Conservation (phyloP, 2,113 vertebrate genomes). For the Cromileptes altivelis region DNA sequence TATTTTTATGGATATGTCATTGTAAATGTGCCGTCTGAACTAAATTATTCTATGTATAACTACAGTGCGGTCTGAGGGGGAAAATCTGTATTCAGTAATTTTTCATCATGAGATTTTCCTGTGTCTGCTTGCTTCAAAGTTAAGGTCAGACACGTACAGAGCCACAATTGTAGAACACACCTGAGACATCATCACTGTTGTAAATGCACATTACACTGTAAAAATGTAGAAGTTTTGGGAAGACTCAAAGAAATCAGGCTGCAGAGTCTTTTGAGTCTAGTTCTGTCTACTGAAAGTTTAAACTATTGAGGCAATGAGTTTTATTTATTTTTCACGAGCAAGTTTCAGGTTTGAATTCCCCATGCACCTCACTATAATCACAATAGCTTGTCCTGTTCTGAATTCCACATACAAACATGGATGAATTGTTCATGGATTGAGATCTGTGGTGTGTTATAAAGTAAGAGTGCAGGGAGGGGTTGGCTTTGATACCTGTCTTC, state of each 20-base stretch:
- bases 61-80: background rate
- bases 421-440: too few species aligned
- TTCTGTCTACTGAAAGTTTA: background rate
- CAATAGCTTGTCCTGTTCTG: background rate
- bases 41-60: background rate
- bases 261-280: background rate
- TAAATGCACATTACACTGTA: background rate
- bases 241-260: background rate
- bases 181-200: background rate
- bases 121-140: background rate
- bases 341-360: background rate
- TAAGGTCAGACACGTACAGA: background rate
- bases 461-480: too few species aligned
- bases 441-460: too few species aligned
- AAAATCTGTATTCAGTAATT: background rate
- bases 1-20: background rate
- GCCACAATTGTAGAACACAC: background rate
- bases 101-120: background rate
- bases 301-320: background rate
- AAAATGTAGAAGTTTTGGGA: background rate
- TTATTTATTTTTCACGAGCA: background rate
- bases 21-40: background rate
- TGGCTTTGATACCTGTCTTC: background rate
- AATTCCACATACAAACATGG: background rate
- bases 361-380: background rate